phyloP scores from a whole-genome alignment of 1,140 invertebrate species.

The Lasioglossum albipes region DNA sequence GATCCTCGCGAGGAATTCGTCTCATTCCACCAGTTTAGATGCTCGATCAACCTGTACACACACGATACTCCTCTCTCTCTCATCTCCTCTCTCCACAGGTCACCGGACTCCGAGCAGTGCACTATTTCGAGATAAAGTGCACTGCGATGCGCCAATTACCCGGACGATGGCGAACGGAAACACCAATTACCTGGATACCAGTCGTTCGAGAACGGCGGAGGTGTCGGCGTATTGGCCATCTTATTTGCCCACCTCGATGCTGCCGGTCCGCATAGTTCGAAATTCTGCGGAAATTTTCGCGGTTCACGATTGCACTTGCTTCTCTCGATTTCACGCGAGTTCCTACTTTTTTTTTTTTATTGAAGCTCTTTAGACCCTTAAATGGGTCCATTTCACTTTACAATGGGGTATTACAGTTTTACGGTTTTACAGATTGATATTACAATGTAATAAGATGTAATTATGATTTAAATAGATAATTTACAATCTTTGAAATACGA shows the following conservation, averaged over 20 bases:
- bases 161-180: not conserved
- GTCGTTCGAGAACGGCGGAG: not conserved
- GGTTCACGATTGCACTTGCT: too few species aligned
- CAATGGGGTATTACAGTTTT: too few species aligned
- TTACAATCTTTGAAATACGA: too few species aligned
- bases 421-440: too few species aligned
- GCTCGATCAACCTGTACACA: not conserved
- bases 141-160: not conserved
- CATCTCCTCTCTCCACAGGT: not conserved
- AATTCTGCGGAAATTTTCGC: too few species aligned
- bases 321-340: too few species aligned
- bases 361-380: too few species aligned
- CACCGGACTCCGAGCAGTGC: not conserved
- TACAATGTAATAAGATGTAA: too few species aligned
- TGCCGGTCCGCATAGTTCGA: too few species aligned
- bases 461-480: too few species aligned
- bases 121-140: not conserved
- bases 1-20: not conserved
- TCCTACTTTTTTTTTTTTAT: too few species aligned
- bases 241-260: not conserved
- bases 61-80: not conserved
- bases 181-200: not conserved
- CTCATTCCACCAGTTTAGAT: constrained; percentile 14
- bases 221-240: not conserved
- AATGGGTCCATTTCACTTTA: too few species aligned